A percentile compares a stretch with the other conserved stretches of the same genome.
phyloP scores from a whole-genome alignment of 2,888 invertebrate genomes.

The Metacarcinus magister region DNA sequence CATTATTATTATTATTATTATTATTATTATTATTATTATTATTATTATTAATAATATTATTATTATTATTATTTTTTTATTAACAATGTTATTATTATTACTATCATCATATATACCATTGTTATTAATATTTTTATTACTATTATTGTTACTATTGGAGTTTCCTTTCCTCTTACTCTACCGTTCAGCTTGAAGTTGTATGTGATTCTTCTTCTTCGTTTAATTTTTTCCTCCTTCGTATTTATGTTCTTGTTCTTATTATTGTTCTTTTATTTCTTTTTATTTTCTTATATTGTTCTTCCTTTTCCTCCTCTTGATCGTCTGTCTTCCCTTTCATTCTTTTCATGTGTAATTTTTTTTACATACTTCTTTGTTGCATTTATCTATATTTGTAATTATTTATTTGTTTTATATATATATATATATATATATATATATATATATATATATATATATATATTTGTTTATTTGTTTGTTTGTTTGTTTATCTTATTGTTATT shows the following conservation, averaged over 20 bases:
- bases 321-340: neutral
- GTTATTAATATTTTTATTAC: too few relatives aligned
- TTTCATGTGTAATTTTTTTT: neutral
- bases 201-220: neutral
- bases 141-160: neutral
- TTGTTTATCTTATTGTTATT: too few relatives aligned
- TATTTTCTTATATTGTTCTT: too few relatives aligned
- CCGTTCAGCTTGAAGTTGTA: too few relatives aligned
- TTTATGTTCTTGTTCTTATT: neutral
- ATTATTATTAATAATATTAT: too few relatives aligned
- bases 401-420: neutral
- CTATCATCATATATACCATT: too few relatives aligned
- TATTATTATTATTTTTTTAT: too few relatives aligned
- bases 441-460: too few relatives aligned
- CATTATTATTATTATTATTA: too few relatives aligned
- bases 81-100: too few relatives aligned
- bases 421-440: neutral
- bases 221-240: neutral
- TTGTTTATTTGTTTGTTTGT: too few relatives aligned
- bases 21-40: too few relatives aligned
- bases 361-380: neutral
- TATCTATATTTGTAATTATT: conserved; percentile 13
- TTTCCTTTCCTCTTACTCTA: neutral
- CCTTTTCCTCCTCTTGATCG: neutral
- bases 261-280: neutral